These are phyloP conservation scores for Accipiter badius DNA, from an alignment of 2,797 vertebrate species.

Conservation along the genomic window DNA sequence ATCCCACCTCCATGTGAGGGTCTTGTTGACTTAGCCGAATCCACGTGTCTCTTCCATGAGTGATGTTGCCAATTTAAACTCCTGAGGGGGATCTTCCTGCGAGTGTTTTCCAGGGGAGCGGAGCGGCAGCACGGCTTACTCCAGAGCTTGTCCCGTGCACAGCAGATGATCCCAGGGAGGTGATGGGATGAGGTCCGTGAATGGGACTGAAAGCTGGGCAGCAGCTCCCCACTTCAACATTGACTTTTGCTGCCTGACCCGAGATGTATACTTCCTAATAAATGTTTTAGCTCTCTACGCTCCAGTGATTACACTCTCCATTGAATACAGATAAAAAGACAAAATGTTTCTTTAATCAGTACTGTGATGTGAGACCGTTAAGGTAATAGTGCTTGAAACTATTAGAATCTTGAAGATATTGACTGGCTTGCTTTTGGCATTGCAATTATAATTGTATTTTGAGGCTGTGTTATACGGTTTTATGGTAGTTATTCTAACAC, in stretches of 20 bases:
- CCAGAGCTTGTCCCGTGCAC: background rate
- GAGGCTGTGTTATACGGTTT: slow-evolving; percentile 62
- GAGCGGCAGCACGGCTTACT: background rate
- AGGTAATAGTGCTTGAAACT: slow-evolving; percentile 78
- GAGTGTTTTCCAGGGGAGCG: background rate
- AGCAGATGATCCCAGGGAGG: background rate
- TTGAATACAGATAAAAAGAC: slow-evolving; percentile 77
- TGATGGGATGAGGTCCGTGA: background rate
- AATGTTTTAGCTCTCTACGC: slow-evolving; percentile 72
- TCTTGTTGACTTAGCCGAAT: background rate
- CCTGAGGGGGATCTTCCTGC: background rate
- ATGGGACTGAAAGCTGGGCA: background rate
- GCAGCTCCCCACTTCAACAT: slow-evolving; percentile 5
- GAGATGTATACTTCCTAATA: slow-evolving; percentile 71
- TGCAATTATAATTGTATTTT: slow-evolving; percentile 74
- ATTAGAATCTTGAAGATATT: slow-evolving; percentile 73
- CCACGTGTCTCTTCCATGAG: background rate
- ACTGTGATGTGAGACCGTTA: slow-evolving; percentile 76
- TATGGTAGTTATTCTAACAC: slow-evolving; percentile 65
- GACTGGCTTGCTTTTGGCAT: slow-evolving; percentile 70
- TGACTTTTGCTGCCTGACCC: slow-evolving; percentile 49
- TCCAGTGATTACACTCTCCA: slow-evolving; percentile 67
- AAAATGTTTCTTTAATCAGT: slow-evolving; percentile 80
- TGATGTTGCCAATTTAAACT: background rate
- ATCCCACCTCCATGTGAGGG: background rate